Evolutionary conservation across 2,797 vertebrate genomes (phyloP).

Genomic region (Cottoperca gobio): DNA sequence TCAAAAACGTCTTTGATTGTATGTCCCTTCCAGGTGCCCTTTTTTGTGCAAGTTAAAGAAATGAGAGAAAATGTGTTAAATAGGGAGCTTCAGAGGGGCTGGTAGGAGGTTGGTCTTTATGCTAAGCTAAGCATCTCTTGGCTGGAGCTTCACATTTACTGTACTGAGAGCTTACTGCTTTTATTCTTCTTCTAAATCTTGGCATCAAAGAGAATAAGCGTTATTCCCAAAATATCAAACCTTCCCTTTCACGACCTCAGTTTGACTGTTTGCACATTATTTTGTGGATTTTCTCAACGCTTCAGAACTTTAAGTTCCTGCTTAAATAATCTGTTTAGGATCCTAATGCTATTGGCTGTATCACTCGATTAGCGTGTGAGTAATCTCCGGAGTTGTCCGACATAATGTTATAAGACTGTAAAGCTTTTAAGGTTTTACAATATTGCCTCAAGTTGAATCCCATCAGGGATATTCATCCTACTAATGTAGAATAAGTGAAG

Average conservation of each 20-base stretch:
- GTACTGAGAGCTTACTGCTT: not conserved
- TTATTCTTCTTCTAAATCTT: not conserved
- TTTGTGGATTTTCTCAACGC: not conserved
- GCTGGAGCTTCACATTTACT: not conserved
- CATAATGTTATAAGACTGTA: not conserved
- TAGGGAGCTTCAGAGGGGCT: not conserved
- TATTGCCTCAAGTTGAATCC: not conserved
- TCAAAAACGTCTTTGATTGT: not conserved
- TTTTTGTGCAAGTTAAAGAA: not conserved
- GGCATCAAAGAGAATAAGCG: not conserved
- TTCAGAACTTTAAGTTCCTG: conserved; percentile 2
- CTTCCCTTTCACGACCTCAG: not conserved
- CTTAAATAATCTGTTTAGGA: conserved; percentile 12
- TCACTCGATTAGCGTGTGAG: not conserved
- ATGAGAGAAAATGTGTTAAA: not conserved
- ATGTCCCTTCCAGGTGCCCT: too few relatives aligned
- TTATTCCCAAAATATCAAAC: not conserved
- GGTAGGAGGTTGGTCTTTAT: not conserved
- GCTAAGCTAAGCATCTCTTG: not conserved
- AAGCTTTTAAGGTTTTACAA: conserved; percentile 21
- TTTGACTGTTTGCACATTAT: conserved; percentile 12
- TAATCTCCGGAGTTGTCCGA: not conserved
- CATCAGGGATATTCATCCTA: not conserved
- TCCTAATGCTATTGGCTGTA: not conserved
- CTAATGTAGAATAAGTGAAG: conserved; percentile 1